A percentile compares a stretch with the other conserved stretches of the same genome.
phyloP scores from a whole-genome alignment of 2,888 invertebrate genomes.

The Serrognathus titanus region DNA sequence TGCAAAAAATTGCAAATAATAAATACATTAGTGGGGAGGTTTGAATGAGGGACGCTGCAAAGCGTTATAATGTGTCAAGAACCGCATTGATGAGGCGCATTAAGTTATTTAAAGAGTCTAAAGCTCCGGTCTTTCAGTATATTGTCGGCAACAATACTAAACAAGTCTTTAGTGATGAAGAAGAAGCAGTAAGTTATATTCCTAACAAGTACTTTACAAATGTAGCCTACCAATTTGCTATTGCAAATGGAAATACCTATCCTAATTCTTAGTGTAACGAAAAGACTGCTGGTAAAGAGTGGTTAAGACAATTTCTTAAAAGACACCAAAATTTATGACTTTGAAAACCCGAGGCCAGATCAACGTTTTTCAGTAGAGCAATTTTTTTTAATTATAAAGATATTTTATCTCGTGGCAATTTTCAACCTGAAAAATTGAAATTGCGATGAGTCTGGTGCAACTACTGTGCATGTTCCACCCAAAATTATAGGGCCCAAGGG shows the following conservation, averaged over 20 bases:
- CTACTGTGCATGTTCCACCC: slow-evolving; percentile 21
- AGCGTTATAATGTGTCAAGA: background rate
- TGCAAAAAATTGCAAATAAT: background rate
- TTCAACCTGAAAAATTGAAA: background rate
- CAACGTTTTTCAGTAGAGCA: background rate
- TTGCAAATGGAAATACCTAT: background rate
- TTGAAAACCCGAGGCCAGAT: slow-evolving; percentile 1
- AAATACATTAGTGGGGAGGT: background rate
- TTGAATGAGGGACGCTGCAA: background rate
- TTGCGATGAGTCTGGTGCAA: slow-evolving; percentile 4
- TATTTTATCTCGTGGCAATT: background rate
- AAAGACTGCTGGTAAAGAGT: slow-evolving; percentile 8
- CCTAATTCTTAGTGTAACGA: background rate
- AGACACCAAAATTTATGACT: slow-evolving; percentile 1
- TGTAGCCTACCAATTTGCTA: background rate
- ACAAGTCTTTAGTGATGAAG: too few species aligned
- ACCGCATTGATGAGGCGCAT: background rate
- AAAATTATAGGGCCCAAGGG: slow-evolving; percentile 24
- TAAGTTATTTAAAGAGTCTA: background rate
- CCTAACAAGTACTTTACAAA: too few species aligned
- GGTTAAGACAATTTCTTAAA: slow-evolving; percentile 13
- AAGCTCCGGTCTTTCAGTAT: too few species aligned
- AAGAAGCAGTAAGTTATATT: too few species aligned
- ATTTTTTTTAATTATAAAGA: slow-evolving; percentile 7
- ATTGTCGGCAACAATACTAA: background rate